These are phyloP conservation scores for Grantiella picta DNA, from an alignment of 2,113 vertebrate species.

Conservation along the genomic window DNA sequence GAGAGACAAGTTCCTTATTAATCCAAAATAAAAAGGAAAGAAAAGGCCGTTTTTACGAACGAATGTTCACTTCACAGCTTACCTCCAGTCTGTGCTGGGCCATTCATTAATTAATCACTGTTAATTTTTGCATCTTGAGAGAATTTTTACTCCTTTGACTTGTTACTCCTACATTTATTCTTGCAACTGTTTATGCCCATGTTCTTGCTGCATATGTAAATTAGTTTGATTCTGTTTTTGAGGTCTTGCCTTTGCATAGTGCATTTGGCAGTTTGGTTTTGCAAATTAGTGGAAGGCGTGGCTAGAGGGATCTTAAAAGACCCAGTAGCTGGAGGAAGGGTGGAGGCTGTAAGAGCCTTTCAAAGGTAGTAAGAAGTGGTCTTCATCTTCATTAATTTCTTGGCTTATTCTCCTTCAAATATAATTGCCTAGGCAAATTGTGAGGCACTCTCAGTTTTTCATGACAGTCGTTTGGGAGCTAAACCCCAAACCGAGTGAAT, in stretches of 20 bases:
- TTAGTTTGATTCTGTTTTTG: neutral
- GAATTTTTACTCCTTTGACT: neutral
- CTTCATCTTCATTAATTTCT: neutral
- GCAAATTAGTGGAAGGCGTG: neutral
- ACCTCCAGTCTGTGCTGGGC: neutral
- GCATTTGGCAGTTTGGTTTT: neutral
- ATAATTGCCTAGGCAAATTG: neutral
- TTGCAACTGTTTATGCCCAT: neutral
- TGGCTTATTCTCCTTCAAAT: neutral
- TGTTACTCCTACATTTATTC: neutral
- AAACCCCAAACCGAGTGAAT: neutral
- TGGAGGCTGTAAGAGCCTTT: neutral
- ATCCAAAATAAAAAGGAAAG: neutral
- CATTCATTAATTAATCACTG: neutral
- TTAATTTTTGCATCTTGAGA: neutral
- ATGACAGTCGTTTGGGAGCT: neutral
- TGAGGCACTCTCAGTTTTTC: neutral
- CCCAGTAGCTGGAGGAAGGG: neutral
- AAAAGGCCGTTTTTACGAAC: neutral
- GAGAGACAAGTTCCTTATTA: neutral
- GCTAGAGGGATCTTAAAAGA: neutral
- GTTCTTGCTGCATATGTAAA: neutral
- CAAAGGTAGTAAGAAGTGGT: neutral
- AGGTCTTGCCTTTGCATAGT: neutral
- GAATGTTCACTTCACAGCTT: neutral